These are phyloP conservation scores for Cavia porcellus DNA, from an alignment of 2,113 vertebrate species.

Conservation along the genomic window DNA sequence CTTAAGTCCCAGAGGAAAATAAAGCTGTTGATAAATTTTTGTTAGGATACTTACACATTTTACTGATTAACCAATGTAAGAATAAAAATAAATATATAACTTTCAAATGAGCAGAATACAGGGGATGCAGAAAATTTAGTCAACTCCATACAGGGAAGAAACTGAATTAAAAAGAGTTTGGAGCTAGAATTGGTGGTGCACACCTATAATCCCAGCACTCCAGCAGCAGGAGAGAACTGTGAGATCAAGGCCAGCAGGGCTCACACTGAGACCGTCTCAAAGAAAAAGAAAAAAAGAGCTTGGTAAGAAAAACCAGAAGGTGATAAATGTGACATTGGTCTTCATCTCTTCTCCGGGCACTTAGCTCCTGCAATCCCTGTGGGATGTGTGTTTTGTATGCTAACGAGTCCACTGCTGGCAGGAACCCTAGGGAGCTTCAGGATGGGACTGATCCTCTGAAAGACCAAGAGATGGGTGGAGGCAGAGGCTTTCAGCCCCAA, in stretches of 20 bases:
- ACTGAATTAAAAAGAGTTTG: not conserved
- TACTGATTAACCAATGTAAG: not conserved
- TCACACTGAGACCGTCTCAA: too few relatives aligned
- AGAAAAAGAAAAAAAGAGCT: too few relatives aligned
- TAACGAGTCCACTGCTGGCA: too few relatives aligned
- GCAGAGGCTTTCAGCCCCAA: too few relatives aligned
- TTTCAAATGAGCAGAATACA: not conserved
- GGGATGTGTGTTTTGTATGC: not conserved
- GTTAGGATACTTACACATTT: conserved; percentile 38
- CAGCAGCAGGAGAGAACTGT: too few relatives aligned
- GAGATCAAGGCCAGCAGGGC: too few relatives aligned
- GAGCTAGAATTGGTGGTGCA: too few relatives aligned
- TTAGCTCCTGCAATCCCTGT: not conserved
- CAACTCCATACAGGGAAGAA: too few relatives aligned
- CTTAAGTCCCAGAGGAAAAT: not conserved
- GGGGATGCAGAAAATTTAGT: not conserved
- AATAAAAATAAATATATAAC: not conserved
- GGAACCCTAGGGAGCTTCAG: not conserved
- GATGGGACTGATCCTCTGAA: not conserved
- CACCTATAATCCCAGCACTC: too few relatives aligned
- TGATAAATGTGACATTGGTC: too few relatives aligned
- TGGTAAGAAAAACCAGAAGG: too few relatives aligned
- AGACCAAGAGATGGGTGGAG: too few relatives aligned
- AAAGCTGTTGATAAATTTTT: not conserved
- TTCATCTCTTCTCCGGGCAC: not conserved